Evolutionary conservation across 2,888 invertebrate species (phyloP).

Genomic region (Theretra japonica): DNA sequence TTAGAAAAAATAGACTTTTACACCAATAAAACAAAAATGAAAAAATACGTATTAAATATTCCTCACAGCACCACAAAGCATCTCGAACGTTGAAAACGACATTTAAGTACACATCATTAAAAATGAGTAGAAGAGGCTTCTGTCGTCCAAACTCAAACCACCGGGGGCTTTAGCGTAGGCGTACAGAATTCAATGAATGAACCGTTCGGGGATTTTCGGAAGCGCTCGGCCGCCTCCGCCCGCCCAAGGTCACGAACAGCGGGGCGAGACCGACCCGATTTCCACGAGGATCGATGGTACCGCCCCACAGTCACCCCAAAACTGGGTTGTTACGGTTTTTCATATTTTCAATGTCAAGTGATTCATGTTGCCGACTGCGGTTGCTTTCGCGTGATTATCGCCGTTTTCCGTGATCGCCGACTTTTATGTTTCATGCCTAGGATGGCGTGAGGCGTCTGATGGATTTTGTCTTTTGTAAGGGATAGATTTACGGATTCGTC

Average conservation of each 20-base stretch:
- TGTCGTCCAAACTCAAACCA: not conserved
- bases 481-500: constrained; percentile 28
- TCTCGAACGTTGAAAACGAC: not conserved
- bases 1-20: not conserved
- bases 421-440: constrained; percentile 45
- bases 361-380: constrained; percentile 61
- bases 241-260: constrained; percentile 68
- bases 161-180: constrained; percentile 52
- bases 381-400: constrained; percentile 65
- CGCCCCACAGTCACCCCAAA: constrained; percentile 67
- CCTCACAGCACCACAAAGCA: not conserved
- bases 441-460: not conserved
- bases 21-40: not conserved
- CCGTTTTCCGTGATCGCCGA: constrained; percentile 67
- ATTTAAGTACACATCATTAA: constrained; percentile 7
- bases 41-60: not conserved
- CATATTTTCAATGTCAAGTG: constrained; percentile 81
- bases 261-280: constrained; percentile 70
- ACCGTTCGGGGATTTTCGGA: constrained; percentile 66
- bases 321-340: constrained; percentile 65
- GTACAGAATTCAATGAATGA: constrained; percentile 71
- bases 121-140: not conserved
- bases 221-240: constrained; percentile 63
- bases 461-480: not conserved
- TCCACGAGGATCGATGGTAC: constrained; percentile 81